These are phyloP conservation scores for Drosophila peninsularis DNA, from an alignment of 2,888 invertebrate species.

Conservation along the genomic window DNA sequence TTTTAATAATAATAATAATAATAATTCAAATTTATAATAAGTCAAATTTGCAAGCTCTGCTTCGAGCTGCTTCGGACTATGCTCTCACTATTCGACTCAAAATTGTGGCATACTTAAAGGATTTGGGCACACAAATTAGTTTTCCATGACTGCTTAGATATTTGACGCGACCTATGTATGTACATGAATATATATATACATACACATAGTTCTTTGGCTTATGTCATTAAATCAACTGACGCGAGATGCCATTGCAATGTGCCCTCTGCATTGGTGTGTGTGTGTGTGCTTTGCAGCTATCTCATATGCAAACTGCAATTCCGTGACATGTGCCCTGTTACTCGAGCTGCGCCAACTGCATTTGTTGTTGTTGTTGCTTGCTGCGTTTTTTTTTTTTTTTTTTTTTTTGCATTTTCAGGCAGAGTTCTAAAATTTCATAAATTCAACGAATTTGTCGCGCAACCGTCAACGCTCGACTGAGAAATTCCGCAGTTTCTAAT, in stretches of 20 bases:
- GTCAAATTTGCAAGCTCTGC: not conserved
- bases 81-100: not conserved
- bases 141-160: not conserved
- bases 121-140: not conserved
- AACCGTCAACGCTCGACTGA: conserved; percentile 49
- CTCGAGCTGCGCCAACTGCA: conserved; percentile 46
- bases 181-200: not conserved
- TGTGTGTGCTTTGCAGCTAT: conserved; percentile 23
- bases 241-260: conserved; percentile 33
- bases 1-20: too few species aligned
- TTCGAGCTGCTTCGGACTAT: not conserved
- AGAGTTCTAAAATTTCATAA: conserved; percentile 77
- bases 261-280: not conserved
- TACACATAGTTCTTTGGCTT: conserved; percentile 17
- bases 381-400: conserved; percentile 3
- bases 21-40: too few species aligned
- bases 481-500: conserved; percentile 67
- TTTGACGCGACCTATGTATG: not conserved
- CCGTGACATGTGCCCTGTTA: conserved; percentile 73
- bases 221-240: conserved; percentile 40
- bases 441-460: conserved; percentile 77
- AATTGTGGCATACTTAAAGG: conserved; percentile 33
- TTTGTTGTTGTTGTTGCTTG: not conserved
- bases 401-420: conserved; percentile 16
- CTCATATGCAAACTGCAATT: conserved; percentile 62